Conservation (phyloP, 2,888 invertebrate species). For the Ophion ellenae region DNA sequence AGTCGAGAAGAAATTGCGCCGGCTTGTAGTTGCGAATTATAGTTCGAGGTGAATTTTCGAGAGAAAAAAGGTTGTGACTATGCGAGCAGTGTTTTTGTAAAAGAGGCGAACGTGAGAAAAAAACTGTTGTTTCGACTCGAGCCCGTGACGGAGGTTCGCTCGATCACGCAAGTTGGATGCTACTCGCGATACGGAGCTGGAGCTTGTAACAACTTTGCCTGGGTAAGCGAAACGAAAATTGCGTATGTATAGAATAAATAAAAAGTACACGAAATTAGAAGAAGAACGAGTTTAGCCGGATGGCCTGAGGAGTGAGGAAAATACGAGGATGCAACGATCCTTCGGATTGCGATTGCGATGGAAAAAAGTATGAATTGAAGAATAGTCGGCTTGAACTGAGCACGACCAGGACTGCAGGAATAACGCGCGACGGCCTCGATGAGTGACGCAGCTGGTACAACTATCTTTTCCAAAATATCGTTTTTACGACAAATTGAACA, state of each 20-base stretch:
- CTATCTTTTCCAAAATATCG: neutral
- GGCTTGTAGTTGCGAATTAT: conserved; percentile 5
- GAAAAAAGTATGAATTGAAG: neutral
- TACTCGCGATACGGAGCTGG: conserved; percentile 57
- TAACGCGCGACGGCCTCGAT: conserved; percentile 37
- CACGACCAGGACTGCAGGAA: conserved; percentile 60
- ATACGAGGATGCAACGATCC: neutral
- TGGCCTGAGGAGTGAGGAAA: neutral
- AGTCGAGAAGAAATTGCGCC: conserved; percentile 31
- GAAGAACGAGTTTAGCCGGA: too few relatives aligned
- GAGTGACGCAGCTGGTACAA: neutral
- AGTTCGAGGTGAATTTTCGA: neutral
- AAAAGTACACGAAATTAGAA: too few relatives aligned
- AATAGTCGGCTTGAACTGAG: conserved; percentile 28
- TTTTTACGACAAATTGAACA: neutral
- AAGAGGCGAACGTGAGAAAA: conserved; percentile 5
- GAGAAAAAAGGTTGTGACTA: conserved; percentile 41
- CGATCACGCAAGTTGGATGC: conserved; percentile 66
- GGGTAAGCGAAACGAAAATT: conserved; percentile 58
- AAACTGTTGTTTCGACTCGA: conserved; percentile 47
- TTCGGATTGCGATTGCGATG: too few relatives aligned
- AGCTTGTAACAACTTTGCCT: conserved; percentile 57
- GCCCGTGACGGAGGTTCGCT: conserved; percentile 55
- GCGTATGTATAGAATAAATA: neutral
- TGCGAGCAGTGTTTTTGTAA: conserved; percentile 40